Evolutionary conservation across 2,113 vertebrate genomes (phyloP).

Genomic region (Microcebus griseorufus): DNA sequence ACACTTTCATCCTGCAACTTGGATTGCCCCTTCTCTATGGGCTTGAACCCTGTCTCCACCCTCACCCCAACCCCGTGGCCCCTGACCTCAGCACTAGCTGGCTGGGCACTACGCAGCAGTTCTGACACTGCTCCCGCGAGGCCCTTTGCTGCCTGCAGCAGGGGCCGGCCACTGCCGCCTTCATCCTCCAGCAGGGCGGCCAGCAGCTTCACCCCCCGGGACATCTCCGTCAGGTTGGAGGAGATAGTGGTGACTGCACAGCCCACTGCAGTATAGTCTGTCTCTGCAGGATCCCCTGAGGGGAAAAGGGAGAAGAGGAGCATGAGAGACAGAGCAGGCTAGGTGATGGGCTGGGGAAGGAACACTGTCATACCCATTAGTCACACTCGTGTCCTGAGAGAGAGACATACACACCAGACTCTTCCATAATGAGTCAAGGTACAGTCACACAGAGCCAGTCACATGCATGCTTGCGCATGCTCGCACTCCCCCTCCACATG

Average conservation of each 20-base stretch:
- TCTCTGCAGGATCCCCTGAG: slow-evolving; percentile 96
- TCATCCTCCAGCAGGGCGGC: slow-evolving; percentile 97
- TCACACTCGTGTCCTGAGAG: neutral
- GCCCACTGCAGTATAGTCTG: slow-evolving; percentile 97
- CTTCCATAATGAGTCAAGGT: slow-evolving; percentile 1
- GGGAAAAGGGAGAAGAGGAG: neutral
- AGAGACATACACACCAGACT: neutral
- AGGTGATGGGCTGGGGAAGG: neutral
- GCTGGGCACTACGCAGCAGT: slow-evolving; percentile 95
- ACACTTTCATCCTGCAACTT: slow-evolving; percentile 34
- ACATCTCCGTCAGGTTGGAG: slow-evolving; percentile 99
- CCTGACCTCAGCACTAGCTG: slow-evolving; percentile 91
- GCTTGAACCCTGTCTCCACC: neutral
- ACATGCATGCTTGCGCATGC: neutral
- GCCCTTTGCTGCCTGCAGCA: slow-evolving; percentile 95
- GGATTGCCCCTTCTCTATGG: neutral
- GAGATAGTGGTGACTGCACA: slow-evolving; percentile 98
- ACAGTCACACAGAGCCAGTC: neutral
- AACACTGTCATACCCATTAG: neutral
- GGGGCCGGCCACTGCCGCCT: slow-evolving; percentile 93
- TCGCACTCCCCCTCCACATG: accelerated
- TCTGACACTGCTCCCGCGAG: slow-evolving; percentile 94
- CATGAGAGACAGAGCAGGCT: neutral
- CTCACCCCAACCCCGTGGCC: neutral
- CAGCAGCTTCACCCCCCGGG: slow-evolving; percentile 95